phyloP scores from a whole-genome alignment of 2,888 invertebrate genomes.

The Drosophila macrothrix region DNA sequence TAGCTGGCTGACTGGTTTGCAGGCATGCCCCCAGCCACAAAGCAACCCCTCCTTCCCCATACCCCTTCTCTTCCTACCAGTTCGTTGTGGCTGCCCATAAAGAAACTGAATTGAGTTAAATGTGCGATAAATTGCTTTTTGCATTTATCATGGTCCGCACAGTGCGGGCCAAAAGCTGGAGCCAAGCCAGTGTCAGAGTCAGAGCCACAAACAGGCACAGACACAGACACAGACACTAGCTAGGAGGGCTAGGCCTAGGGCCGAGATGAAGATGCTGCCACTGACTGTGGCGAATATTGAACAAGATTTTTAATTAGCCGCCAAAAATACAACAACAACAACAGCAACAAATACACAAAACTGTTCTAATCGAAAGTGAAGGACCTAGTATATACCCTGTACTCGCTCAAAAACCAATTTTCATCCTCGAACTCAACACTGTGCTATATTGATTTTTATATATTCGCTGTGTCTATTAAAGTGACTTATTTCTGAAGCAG shows the following conservation, averaged over 20 bases:
- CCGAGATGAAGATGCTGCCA: constrained; percentile 47
- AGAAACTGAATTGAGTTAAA: constrained; percentile 80
- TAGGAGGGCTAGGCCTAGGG: constrained; percentile 29
- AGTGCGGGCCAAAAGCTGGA: constrained; percentile 51
- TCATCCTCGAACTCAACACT: no score
- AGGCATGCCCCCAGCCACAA: constrained; percentile 10
- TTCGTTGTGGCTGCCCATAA: constrained; percentile 59
- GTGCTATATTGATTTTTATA: background rate
- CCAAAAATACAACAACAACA: constrained; percentile 39
- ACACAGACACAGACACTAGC: constrained; percentile 9
- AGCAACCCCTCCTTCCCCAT: background rate
- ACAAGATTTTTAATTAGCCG: constrained; percentile 81
- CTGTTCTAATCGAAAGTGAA: background rate
- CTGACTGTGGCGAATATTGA: constrained; percentile 74
- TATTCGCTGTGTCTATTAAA: background rate
- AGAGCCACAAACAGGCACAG: constrained; percentile 17
- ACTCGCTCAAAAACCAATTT: background rate
- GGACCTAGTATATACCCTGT: background rate
- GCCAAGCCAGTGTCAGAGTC: constrained; percentile 48
- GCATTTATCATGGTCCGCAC: constrained; percentile 76
- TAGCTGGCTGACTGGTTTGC: constrained; percentile 33
- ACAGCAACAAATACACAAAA: background rate
- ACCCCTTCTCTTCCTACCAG: constrained; percentile 6
- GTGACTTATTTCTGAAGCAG: background rate
- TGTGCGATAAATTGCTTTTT: constrained; percentile 83